Base-by-base conservation (phyloP, 1,140 invertebrate species). In the Papilio polytes region DNA sequence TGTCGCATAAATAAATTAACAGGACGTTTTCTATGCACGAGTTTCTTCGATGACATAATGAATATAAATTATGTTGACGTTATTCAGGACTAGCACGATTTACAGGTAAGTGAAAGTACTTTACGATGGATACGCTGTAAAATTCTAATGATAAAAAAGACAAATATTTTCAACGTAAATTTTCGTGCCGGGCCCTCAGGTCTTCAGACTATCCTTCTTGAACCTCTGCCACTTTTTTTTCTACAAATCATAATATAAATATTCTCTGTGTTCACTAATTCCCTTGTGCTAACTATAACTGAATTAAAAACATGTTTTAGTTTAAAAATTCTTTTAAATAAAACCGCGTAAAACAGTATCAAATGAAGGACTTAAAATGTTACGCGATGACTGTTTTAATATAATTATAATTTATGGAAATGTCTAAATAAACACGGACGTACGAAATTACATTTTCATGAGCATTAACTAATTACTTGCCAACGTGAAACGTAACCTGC, bases 401-500 rank as follows among this genome's bases (percentile, higher is more conserved):
- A 80, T 80, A 73, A 80, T 63, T 78, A 63, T 44, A 78, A 78
- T 78, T 78, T 41, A 78, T 63, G 77, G 74, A 78, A 59, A 63
- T 41, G 41, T 51, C 77, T 78, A 46, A 78, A 66, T 41, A 63
- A 78, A 78, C 59, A 63, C 56, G 76, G 46, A 63, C 36, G 59
- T 13, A 78, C 56, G 77, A 78, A 78, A 78, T 78, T 78, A 78
- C 77, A 66, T 78, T 78, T 78, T 78, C 59, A 78, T 46, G 59
- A 78, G 36, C 77, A 78, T 78, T 78, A 78, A 78, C 77, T 78
- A 87, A 88, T 88, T 86, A 88, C 86, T 87, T 85, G 85, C 76
- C 76, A n/a, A 78, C 76, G 66, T 51, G 82, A 84, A 85, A 85
- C 80, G 86, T 83, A 81, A 82, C 76, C 70, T 81, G 80, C 63